Percentiles rank a stretch among this genome's conserved stretches.
phyloP scores from a whole-genome alignment of 2,797 vertebrate species.

The Holocentrus rufus region DNA sequence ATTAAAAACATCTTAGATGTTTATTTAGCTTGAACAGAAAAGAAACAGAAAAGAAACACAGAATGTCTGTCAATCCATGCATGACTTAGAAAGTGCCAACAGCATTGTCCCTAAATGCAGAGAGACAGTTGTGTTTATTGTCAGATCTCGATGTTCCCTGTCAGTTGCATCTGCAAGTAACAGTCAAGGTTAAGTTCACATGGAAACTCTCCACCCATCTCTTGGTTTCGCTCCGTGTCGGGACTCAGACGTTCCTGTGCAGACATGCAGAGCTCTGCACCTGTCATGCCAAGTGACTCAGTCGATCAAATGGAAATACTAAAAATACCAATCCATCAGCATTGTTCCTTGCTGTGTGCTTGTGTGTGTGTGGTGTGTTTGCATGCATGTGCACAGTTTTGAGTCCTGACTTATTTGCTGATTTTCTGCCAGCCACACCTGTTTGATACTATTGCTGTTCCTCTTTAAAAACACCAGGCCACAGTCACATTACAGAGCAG shows the following conservation, averaged over 20 bases:
- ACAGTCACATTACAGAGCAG: background rate
- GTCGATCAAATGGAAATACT: background rate
- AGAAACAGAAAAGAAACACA: background rate
- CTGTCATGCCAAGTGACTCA: conserved; percentile 23
- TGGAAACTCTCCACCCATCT: conserved; percentile 7
- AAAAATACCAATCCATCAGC: background rate
- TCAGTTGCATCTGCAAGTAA: conserved; percentile 13
- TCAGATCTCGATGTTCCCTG: too few species aligned
- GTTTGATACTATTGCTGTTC: background rate
- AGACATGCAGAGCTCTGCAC: conserved; percentile 21
- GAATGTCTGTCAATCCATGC: background rate
- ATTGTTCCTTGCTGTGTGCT: background rate
- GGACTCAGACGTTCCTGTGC: conserved; percentile 16
- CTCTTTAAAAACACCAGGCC: background rate
- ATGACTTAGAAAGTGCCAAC: background rate
- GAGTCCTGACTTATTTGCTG: conserved; percentile 40
- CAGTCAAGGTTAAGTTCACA: background rate
- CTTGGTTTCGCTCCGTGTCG: conserved; percentile 11
- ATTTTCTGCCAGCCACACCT: too few species aligned
- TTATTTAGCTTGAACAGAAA: background rate
- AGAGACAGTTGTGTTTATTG: too few species aligned
- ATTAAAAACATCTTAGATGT: background rate
- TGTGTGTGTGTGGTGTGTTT: background rate
- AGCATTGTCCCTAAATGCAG: background rate
- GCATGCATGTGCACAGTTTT: background rate